Percentiles rank a stretch among this genome's conserved stretches.
Evolutionary conservation across 64 coral and sea anemone genomes (phyloP).

Genomic region (Porites australiensis): DNA sequence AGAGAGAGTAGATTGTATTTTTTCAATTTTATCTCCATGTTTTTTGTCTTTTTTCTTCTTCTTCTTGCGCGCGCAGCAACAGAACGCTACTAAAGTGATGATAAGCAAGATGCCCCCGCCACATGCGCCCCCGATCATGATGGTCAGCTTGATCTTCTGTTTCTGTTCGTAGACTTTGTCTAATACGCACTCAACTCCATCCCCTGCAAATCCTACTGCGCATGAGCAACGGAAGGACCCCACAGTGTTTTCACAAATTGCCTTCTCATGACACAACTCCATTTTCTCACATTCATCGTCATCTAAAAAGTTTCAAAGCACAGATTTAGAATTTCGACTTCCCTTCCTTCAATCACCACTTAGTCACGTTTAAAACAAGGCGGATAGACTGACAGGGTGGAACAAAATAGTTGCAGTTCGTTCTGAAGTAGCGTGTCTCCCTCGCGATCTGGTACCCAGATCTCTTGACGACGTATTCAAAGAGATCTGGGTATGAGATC

Average conservation of each 20-base stretch:
- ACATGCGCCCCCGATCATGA: constrained; percentile 6
- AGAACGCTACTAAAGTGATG: constrained; percentile 5
- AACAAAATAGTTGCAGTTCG: no score
- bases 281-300: background rate
- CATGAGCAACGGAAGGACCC: constrained; percentile 6
- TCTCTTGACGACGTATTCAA: no score
- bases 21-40: background rate
- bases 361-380: no score
- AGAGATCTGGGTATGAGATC: no score
- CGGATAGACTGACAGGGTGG: no score
- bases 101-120: background rate
- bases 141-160: background rate
- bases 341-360: background rate
- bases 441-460: no score
- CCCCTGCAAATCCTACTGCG: constrained; percentile 10
- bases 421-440: no score
- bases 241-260: background rate
- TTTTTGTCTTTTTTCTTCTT: background rate
- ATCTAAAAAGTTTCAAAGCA: background rate
- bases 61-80: background rate
- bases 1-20: background rate
- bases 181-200: background rate
- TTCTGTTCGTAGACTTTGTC: constrained; percentile 22
- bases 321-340: background rate
- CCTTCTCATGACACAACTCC: background rate